Conservation (phyloP, 2,113 vertebrate genomes). For the Chinchilla lanigera region DNA sequence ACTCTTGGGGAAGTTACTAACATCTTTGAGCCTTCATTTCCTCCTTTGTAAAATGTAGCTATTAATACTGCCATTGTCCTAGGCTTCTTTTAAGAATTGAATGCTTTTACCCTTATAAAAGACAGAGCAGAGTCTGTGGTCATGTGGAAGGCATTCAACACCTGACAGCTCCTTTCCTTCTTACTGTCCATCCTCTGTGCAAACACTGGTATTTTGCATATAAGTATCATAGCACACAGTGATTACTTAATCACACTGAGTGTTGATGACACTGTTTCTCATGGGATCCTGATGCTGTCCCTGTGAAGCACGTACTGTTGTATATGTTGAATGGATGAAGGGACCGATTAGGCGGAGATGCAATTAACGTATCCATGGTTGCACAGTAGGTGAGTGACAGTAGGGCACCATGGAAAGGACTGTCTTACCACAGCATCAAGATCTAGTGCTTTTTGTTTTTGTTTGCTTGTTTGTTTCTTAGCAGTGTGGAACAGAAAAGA, state of each 20-base stretch:
- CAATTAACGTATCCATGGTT: not conserved
- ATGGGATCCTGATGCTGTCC: not conserved
- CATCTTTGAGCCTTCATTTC: not conserved
- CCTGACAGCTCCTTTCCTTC: not conserved
- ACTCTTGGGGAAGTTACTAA: not conserved
- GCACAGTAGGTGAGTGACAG: not conserved
- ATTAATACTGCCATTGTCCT: not conserved
- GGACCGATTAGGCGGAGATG: not conserved
- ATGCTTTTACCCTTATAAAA: not conserved
- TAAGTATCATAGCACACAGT: not conserved
- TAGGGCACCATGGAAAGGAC: not conserved
- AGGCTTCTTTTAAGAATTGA: not conserved
- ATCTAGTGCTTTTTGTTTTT: not conserved
- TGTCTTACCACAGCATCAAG: not conserved
- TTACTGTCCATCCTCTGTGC: not conserved
- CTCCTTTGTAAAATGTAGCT: not conserved
- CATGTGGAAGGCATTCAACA: not conserved
- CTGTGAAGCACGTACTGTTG: not conserved
- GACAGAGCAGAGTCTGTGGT: not conserved
- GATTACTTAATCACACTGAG: not conserved
- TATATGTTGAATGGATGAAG: not conserved
- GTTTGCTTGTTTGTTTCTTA: not conserved
- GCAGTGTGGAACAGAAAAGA: rapidly evolving
- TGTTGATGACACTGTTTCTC: not conserved
- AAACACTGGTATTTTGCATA: not conserved